Evolutionary conservation across 1,140 invertebrate genomes (phyloP).

Genomic region (Hesperophylax magnus): DNA sequence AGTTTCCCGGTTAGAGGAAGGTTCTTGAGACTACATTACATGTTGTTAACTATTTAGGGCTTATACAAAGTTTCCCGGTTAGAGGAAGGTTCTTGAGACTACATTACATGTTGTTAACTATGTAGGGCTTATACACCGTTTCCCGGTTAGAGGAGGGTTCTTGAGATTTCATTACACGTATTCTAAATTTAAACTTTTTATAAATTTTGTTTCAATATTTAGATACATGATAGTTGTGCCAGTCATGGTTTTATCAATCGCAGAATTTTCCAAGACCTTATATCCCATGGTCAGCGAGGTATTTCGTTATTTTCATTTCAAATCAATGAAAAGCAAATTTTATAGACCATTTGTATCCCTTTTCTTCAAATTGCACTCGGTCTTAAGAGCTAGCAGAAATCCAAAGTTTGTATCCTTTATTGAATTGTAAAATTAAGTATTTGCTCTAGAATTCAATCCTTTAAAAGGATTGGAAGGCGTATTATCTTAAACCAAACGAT

Average conservation of each 20-base stretch:
- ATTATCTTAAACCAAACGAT: neutral
- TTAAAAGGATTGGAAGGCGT: conserved; percentile 3
- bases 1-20: no score
- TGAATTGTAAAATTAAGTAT: conserved; percentile 10
- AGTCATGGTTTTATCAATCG: neutral
- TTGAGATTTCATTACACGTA: no score
- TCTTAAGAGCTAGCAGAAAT: conserved; percentile 14
- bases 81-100: no score
- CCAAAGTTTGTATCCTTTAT: conserved; percentile 3
- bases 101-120: no score
- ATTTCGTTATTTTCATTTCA: conserved; percentile 44
- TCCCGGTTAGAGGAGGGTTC: no score
- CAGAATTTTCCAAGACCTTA: conserved; percentile 3
- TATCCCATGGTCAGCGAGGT: neutral
- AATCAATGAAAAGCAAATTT: conserved; percentile 50
- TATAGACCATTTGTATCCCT: conserved; percentile 27
- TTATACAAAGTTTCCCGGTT: no score
- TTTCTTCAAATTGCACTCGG: conserved; percentile 11
- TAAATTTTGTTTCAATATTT: neutral
- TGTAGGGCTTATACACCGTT: no score
- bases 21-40: no score
- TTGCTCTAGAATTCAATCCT: neutral
- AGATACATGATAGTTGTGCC: no score
- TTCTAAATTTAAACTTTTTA: neutral
- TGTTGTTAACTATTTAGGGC: no score